Conservation (phyloP, 2,797 vertebrate species). For the Sebastes iracundus region DNA sequence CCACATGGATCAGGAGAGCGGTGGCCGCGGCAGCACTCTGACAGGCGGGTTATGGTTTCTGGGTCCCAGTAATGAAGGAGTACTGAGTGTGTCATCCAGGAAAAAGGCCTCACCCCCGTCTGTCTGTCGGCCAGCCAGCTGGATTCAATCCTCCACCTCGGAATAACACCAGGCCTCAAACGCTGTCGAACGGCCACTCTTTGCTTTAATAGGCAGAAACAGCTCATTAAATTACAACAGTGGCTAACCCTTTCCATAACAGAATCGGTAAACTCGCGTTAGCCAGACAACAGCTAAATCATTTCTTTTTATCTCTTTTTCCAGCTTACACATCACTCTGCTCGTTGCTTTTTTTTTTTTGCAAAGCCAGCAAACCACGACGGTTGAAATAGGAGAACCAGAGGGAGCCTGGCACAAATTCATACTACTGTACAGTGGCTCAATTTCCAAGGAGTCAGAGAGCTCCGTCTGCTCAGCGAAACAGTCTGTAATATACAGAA, state of each 20-base stretch:
- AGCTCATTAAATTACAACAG: constrained; percentile 57
- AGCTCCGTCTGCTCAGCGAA: constrained; percentile 15
- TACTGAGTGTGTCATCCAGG: constrained; percentile 70
- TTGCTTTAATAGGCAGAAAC: constrained; percentile 48
- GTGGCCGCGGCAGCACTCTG: constrained; percentile 50
- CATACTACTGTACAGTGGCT: constrained; percentile 29
- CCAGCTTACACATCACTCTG: constrained; percentile 28
- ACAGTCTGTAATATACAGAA: constrained; percentile 46
- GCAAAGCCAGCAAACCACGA: constrained; percentile 49
- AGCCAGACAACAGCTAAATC: constrained; percentile 40
- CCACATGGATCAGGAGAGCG: constrained; percentile 51
- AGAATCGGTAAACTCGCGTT: constrained; percentile 41
- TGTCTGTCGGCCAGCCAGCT: constrained; percentile 67
- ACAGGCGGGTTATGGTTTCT: constrained; percentile 70
- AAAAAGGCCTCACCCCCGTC: constrained; percentile 62
- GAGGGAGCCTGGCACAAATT: constrained; percentile 14
- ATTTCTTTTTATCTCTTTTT: constrained; percentile 29
- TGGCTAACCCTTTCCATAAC: constrained; percentile 48
- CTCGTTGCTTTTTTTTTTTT: constrained; percentile 27
- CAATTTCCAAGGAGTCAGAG: constrained; percentile 28
- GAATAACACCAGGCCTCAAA: constrained; percentile 62
- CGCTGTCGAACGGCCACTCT: constrained; percentile 17
- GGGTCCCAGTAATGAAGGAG: constrained; percentile 74
- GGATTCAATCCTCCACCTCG: constrained; percentile 58
- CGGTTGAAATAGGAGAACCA: constrained; percentile 39